Conservation (phyloP, 2,888 invertebrate genomes). For the Oligia fasciuncula region DNA sequence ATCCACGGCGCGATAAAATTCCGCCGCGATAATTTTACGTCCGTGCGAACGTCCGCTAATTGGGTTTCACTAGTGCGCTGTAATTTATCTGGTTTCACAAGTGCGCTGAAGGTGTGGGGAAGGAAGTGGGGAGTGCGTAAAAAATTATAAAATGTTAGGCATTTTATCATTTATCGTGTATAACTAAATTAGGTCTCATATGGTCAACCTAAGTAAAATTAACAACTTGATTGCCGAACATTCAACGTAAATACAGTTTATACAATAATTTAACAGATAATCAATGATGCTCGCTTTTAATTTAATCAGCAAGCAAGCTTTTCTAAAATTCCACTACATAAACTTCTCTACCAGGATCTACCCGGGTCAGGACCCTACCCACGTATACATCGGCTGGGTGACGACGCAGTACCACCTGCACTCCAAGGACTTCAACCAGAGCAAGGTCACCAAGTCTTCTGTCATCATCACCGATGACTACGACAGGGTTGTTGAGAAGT, state of each 20-base stretch:
- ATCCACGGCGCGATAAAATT: background rate
- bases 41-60: background rate
- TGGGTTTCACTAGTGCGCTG: too few species aligned
- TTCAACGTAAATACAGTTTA: too few species aligned
- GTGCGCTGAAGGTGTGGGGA: too few species aligned
- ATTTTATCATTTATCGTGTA: too few species aligned
- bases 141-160: too few species aligned
- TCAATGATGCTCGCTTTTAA: background rate
- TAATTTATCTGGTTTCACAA: too few species aligned
- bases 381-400: conserved; percentile 99
- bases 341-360: conserved; percentile 91
- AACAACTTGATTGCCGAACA: too few species aligned
- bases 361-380: conserved; percentile 98
- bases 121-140: too few species aligned
- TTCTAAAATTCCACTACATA: background rate
- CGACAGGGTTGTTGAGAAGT: conserved; percentile 94
- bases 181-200: too few species aligned
- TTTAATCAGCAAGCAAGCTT: background rate
- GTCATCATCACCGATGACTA: conserved; percentile 95
- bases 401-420: conserved; percentile 98
- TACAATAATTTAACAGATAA: background rate
- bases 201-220: too few species aligned
- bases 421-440: conserved; percentile 97
- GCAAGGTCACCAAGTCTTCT: conserved; percentile 95
- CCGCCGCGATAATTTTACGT: too few species aligned